Percentiles rank a stretch among this genome's conserved stretches.
phyloP scores from a whole-genome alignment of 2,888 invertebrate species.

The Dasypolia templi region DNA sequence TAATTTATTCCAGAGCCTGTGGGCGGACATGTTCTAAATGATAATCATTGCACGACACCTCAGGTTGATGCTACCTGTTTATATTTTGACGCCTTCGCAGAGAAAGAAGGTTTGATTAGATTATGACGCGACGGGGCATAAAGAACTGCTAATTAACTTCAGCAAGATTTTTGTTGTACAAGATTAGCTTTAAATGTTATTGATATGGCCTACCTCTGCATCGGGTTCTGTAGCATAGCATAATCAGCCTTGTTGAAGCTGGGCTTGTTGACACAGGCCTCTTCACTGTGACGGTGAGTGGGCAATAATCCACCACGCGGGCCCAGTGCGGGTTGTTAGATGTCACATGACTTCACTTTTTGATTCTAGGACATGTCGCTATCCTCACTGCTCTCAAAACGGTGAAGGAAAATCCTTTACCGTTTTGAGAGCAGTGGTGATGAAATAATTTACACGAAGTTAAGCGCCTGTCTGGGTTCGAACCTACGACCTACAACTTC shows the following conservation, averaged over 20 bases:
- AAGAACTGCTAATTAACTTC: slow-evolving; percentile 11
- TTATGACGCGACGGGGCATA: slow-evolving; percentile 12
- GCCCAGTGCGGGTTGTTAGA: no score
- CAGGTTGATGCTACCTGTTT: slow-evolving; percentile 56
- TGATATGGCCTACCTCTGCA: background rate
- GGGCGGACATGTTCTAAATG: slow-evolving; percentile 59
- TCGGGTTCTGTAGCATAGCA: background rate
- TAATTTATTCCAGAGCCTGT: slow-evolving; percentile 49
- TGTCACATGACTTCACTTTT: no score
- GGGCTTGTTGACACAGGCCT: no score
- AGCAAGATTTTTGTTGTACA: background rate
- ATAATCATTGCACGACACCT: slow-evolving; percentile 45
- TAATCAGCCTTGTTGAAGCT: no score
- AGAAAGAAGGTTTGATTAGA: slow-evolving; percentile 26
- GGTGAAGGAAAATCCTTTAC: no score
- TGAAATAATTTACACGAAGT: no score
- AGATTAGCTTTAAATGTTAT: background rate
- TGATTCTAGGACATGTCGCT: no score
- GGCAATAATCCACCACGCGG: no score
- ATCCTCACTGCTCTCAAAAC: no score
- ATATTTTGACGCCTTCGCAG: slow-evolving; percentile 35
- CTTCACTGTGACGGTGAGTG: background rate
- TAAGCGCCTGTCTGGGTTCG: no score
- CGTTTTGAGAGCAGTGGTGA: no score
- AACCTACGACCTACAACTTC: no score